Conservation (phyloP, 2,888 invertebrate genomes). For the Rapana venosa region DNA sequence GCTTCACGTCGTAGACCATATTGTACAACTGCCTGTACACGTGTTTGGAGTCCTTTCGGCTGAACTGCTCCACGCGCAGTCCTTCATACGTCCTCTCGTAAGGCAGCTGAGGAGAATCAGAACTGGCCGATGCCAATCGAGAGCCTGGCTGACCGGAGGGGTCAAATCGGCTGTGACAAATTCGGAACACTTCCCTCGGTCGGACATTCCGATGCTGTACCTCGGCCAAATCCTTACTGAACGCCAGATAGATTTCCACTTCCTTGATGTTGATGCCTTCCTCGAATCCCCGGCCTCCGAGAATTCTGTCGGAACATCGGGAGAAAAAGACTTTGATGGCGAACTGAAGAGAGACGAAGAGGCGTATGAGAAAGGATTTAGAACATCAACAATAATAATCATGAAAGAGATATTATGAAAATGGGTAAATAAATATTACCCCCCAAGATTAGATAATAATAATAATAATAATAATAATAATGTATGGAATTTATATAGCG, state of each 20-base stretch:
- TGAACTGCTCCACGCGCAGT: slow-evolving; percentile 40
- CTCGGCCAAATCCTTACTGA: slow-evolving; percentile 19
- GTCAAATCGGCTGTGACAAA: not conserved
- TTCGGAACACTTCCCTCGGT: not conserved
- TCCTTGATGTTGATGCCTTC: not conserved
- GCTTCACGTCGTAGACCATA: slow-evolving; percentile 21
- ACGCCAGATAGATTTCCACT: slow-evolving; percentile 24
- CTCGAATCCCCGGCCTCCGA: slow-evolving; percentile 24
- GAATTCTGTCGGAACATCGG: not conserved
- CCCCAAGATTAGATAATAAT: too few relatives aligned
- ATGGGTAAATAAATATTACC: too few relatives aligned
- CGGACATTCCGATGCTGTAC: not conserved
- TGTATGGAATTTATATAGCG: too few relatives aligned
- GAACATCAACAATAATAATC: too few relatives aligned
- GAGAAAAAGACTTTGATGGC: not conserved
- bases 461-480: too few relatives aligned
- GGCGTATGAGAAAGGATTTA: not conserved
- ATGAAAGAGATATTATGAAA: too few relatives aligned
- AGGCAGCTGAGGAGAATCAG: not conserved
- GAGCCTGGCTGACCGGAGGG: not conserved
- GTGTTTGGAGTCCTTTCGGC: slow-evolving; percentile 42
- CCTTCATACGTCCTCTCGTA: slow-evolving; percentile 14
- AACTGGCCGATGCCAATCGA: not conserved
- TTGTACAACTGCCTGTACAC: slow-evolving; percentile 50
- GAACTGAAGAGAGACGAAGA: too few relatives aligned